Conservation (phyloP, 2,888 invertebrate genomes). For the Pelosia muscerda region DNA sequence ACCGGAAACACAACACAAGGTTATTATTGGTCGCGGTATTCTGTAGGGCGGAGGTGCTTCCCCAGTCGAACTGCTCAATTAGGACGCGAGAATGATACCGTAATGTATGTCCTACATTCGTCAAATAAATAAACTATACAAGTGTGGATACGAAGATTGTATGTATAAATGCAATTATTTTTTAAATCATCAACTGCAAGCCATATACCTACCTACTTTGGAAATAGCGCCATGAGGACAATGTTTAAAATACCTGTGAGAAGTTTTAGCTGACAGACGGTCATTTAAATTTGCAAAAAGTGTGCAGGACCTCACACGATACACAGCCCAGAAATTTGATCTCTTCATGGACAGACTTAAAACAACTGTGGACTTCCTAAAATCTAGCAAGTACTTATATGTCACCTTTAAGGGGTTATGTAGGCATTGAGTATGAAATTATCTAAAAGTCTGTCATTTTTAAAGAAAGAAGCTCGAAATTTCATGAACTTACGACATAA, state of each 20-base stretch:
- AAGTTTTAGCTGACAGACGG: conserved; percentile 34
- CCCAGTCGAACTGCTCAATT: no score
- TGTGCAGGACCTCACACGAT: conserved; percentile 63
- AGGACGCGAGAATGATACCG: no score
- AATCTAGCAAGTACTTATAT: no score
- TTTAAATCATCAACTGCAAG: background rate
- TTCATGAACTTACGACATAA: no score
- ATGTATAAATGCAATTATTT: background rate
- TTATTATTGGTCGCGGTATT: no score
- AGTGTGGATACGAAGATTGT: no score
- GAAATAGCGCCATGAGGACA: background rate
- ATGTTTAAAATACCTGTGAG: conserved; percentile 46
- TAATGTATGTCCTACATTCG: no score
- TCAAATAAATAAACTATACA: no score
- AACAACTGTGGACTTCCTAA: no score
- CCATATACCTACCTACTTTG: background rate
- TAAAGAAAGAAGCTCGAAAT: background rate
- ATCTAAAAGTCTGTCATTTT: background rate
- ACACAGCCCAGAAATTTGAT: conserved; percentile 59
- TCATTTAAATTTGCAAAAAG: conserved; percentile 56
- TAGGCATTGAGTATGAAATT: background rate
- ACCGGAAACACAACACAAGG: no score
- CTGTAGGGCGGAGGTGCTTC: no score
- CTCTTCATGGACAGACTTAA: no score
- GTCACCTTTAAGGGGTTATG: background rate